These are phyloP conservation scores for Phymastichus coffea DNA, from an alignment of 1,140 invertebrate species.

Conservation along the genomic window DNA sequence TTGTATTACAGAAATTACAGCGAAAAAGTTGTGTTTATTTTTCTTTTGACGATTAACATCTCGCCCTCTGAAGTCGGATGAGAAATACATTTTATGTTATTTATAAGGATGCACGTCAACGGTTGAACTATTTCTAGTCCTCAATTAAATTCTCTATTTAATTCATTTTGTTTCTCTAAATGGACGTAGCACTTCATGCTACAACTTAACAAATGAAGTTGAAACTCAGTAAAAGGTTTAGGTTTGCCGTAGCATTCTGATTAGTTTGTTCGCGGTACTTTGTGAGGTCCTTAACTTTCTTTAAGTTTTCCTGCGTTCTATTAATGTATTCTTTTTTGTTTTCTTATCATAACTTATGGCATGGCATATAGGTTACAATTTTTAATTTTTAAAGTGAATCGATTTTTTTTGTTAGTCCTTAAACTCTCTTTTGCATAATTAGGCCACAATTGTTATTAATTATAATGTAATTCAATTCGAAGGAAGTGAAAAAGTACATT, in stretches of 20 bases:
- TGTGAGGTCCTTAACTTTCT: conserved; percentile 32
- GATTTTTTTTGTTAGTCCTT: too few species aligned
- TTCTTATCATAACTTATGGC: too few species aligned
- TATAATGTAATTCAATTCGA: too few species aligned
- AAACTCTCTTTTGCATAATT: too few species aligned
- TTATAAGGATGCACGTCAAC: not conserved
- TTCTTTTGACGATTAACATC: not conserved
- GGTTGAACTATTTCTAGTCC: too few species aligned
- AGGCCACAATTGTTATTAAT: too few species aligned
- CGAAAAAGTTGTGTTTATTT: not conserved
- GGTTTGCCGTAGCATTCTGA: conserved; percentile 1
- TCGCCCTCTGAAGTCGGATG: not conserved
- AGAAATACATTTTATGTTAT: not conserved
- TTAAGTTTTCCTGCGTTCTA: not conserved
- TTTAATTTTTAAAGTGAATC: too few species aligned
- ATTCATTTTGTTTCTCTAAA: too few species aligned
- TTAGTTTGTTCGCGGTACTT: conserved; percentile 6
- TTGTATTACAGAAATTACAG: not conserved
- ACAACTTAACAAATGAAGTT: conserved; percentile 26
- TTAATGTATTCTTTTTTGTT: not conserved
- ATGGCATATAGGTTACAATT: too few species aligned
- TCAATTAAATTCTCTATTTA: too few species aligned
- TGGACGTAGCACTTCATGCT: too few species aligned
- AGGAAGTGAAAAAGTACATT: too few species aligned
- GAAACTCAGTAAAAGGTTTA: conserved; percentile 20